A percentile compares a stretch with the other conserved stretches of the same genome.
These are phyloP conservation scores for Lepidocyrtoides sp. DNA, from an alignment of 2,888 invertebrate species.

Conservation along the genomic window DNA sequence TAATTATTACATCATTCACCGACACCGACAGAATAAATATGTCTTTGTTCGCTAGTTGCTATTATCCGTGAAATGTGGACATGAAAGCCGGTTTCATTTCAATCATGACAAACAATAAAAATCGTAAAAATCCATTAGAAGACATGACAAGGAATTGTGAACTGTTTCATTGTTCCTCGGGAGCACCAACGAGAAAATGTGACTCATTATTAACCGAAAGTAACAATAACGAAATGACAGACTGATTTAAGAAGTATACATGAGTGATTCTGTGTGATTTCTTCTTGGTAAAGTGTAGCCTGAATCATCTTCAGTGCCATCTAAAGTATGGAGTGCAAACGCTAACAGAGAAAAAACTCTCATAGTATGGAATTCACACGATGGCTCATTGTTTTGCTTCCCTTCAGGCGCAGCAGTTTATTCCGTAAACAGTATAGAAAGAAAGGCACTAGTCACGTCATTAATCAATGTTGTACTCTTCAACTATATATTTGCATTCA, in stretches of 20 bases:
- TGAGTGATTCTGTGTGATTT: too few relatives aligned
- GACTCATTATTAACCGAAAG: too few relatives aligned
- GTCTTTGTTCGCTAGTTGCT: not conserved
- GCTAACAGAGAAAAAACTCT: not conserved
- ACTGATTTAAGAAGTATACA: too few relatives aligned
- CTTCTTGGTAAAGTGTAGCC: not conserved
- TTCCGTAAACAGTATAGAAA: not conserved
- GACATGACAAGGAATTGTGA: too few relatives aligned
- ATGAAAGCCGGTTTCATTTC: not conserved
- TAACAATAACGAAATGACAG: not conserved
- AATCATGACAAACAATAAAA: not conserved
- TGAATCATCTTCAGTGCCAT: constrained; percentile 11
- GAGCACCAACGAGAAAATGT: too few relatives aligned
- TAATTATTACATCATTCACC: constrained; percentile 35
- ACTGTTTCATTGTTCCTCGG: too few relatives aligned
- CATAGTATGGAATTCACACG: not conserved
- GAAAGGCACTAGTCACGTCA: constrained; percentile 6
- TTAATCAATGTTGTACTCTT: too few relatives aligned
- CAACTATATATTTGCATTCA: not conserved
- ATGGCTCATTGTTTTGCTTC: constrained; percentile 1
- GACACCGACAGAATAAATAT: constrained; percentile 2
- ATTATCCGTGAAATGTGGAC: not conserved
- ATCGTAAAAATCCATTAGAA: too few relatives aligned
- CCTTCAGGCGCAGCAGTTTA: not conserved
- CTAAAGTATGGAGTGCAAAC: constrained; percentile 5